Percentiles rank a stretch among this genome's conserved stretches.
phyloP scores from a whole-genome alignment of 2,888 invertebrate genomes.

The Achlya flavicornis region DNA sequence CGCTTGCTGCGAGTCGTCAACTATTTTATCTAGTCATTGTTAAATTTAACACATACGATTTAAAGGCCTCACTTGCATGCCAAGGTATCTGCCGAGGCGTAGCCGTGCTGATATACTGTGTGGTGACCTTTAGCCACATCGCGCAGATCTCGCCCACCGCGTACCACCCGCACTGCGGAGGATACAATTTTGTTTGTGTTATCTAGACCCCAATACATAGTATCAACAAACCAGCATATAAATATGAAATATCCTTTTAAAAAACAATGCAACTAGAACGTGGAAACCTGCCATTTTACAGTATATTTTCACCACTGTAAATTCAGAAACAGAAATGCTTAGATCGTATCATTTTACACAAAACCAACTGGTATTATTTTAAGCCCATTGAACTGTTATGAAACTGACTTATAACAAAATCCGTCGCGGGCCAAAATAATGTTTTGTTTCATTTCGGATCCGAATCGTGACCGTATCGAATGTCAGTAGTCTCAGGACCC shows the following conservation, averaged over 20 bases:
- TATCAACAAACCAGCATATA: too few relatives aligned
- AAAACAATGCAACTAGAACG: background rate
- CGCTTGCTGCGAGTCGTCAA: too few relatives aligned
- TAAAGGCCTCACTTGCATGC: too few relatives aligned
- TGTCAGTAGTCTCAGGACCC: conserved; percentile 19
- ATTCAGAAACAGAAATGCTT: background rate
- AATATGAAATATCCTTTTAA: background rate
- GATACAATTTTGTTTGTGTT: too few relatives aligned
- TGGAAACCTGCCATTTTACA: background rate
- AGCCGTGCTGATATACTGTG: too few relatives aligned
- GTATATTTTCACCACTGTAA: background rate
- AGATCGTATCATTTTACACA: background rate
- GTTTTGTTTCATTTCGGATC: conserved; percentile 54
- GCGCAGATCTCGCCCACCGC: too few relatives aligned
- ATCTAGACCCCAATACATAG: too few relatives aligned
- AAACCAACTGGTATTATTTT: background rate
- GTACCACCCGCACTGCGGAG: too few relatives aligned
- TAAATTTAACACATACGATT: too few relatives aligned
- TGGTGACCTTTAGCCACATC: too few relatives aligned
- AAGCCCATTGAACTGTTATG: conserved; percentile 20
- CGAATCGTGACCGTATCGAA: conserved; percentile 43
- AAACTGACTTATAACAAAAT: conserved; percentile 31
- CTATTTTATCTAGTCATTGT: too few relatives aligned
- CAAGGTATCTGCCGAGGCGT: too few relatives aligned
- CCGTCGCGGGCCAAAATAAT: conserved; percentile 47